These are phyloP conservation scores for Solen grandis DNA, from an alignment of 1,140 invertebrate species.

Conservation along the genomic window DNA sequence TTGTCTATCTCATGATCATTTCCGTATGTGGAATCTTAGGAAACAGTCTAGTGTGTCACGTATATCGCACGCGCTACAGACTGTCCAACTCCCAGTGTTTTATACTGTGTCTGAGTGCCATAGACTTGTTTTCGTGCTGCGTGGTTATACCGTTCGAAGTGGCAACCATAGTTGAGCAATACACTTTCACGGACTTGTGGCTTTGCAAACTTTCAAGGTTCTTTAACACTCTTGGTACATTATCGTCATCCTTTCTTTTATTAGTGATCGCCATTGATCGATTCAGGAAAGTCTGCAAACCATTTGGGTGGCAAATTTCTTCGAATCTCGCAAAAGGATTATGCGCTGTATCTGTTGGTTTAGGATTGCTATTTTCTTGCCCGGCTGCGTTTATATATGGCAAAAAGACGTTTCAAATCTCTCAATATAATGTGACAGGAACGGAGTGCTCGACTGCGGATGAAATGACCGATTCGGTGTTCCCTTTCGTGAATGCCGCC, in stretches of 20 bases:
- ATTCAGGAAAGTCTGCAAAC: conserved; percentile 45
- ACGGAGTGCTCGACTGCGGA: conserved; percentile 43
- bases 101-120: conserved; percentile 29
- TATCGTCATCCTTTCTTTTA: conserved; percentile 26
- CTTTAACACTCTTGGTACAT: conserved; percentile 36
- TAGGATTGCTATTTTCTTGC: neutral
- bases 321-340: neutral
- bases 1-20: conserved; percentile 31
- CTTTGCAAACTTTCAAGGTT: conserved; percentile 34
- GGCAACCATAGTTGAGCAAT: conserved; percentile 19
- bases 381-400: conserved; percentile 29
- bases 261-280: conserved; percentile 38
- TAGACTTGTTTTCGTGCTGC: conserved; percentile 44
- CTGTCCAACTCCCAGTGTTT: conserved; percentile 36
- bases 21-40: conserved; percentile 35
- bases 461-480: conserved; percentile 3
- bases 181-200: conserved; percentile 28
- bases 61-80: conserved; percentile 47
- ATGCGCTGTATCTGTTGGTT: neutral
- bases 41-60: conserved; percentile 53
- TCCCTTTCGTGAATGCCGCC: conserved; percentile 16
- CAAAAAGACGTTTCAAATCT: conserved; percentile 23
- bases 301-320: conserved; percentile 40
- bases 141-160: conserved; percentile 45
- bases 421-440: conserved; percentile 34